Evolutionary conservation across 2,888 invertebrate genomes (phyloP), one percentile per base, ranked within the genome.

Genomic region (Anticlea derivata): DNA sequence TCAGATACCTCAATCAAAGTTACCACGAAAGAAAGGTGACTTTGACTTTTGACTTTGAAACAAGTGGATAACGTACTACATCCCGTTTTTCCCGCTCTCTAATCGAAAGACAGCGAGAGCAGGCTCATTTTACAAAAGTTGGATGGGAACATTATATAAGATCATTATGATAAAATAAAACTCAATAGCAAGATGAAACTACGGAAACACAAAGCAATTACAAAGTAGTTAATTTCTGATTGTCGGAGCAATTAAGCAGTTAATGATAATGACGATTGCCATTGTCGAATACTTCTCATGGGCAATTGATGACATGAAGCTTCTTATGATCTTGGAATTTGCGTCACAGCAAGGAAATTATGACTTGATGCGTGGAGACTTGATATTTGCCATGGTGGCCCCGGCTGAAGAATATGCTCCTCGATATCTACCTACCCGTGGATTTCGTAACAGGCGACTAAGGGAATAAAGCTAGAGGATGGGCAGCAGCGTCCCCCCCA

Each of bases 271-370:
- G 70, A 71, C 54, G 68, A 70, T 61, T 44, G 58, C 65, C 63
- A 80, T 80, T 80, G 80, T 80, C 68, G 27, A 48, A 45, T 54
- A 59, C 43, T 75, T 79, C 80, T 70, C 80, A 80, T 75, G 75
- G 66, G 37, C 40, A 24, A 35, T 23, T 13, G 31, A 31, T 31
- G 31, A 40, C 40, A 12, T 30, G 48, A 45, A 24, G 51, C 39
- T 61, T 62, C 50, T 60, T 58, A 34, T 47, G 40, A 34, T 40
- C 41, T 44, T 47, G 61, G 55, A 57, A 53, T 68, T 65, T 66
- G 64, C 65, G 63, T 66, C 47, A 55, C 66, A 66, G 68, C 63
- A 54, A 63, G 66, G 60, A 66, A 64, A 65, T 66, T 51, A 3
- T 17, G 20, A 34, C 39, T 31, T 17, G 22, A 13, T 13, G 10